Evolutionary conservation across 2,888 invertebrate genomes (phyloP).

Genomic region (Kryphioiulus occultus): DNA sequence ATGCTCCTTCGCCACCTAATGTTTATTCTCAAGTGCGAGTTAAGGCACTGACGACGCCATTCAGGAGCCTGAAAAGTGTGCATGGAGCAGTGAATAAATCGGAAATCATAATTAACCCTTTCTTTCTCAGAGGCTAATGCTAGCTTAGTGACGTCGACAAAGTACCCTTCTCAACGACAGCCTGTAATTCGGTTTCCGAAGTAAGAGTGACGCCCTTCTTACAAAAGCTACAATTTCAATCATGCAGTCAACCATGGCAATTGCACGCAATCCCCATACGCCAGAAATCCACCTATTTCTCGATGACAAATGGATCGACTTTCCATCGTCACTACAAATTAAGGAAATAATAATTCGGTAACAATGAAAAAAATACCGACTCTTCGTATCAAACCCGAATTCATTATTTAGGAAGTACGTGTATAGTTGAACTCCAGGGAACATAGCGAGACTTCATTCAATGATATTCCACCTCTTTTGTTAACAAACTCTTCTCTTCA

Average conservation of each 20-base stretch:
- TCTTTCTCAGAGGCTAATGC: not conserved
- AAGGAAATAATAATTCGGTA: constrained; percentile 46
- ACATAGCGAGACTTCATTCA: not conserved
- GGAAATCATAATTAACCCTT: constrained; percentile 35
- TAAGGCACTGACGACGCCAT: not conserved
- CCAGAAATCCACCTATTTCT: not conserved
- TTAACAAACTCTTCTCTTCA: not conserved
- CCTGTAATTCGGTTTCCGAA: constrained; percentile 40
- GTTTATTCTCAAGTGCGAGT: not conserved
- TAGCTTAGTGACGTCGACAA: constrained; percentile 31
- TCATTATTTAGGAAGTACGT: constrained; percentile 24
- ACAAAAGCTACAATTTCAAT: constrained; percentile 42
- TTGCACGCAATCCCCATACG: constrained; percentile 28
- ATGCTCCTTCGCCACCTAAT: not conserved
- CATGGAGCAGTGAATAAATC: constrained; percentile 1
- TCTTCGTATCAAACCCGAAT: not conserved
- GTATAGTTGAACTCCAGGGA: constrained; percentile 37
- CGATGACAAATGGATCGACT: constrained; percentile 45
- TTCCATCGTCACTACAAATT: constrained; percentile 46
- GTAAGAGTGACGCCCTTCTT: constrained; percentile 34
- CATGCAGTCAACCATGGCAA: not conserved
- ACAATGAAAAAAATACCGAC: constrained; percentile 8
- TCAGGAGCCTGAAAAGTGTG: not conserved
- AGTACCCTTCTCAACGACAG: constrained; percentile 27
- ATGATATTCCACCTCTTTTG: not conserved